Base-by-base conservation (phyloP, 2,113 vertebrate genomes). In the Callipepla squamata region DNA sequence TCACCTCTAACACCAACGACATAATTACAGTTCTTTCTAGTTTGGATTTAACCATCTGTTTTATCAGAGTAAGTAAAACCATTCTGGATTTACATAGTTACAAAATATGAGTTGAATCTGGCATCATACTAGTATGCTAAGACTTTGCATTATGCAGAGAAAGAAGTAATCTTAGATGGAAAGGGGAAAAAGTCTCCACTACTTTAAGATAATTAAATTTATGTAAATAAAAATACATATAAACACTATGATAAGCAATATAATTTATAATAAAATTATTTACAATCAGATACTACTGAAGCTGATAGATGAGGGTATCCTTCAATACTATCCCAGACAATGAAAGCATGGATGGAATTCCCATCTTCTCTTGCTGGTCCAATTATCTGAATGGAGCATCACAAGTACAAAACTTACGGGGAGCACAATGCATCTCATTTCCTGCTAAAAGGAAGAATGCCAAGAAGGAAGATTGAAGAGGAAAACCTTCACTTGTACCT, bases 1-100 rank as follows among this genome's bases (percentile, higher is more conserved):
- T 90, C 75, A 82, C 45, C 84, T 85, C 85, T 85, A 75, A 81
- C 68, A 91, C 55, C 0, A 4, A 44, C 83, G 80, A 90, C 87
- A 73, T 57, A 92, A 95, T 90, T 94, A 90, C 85, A 62, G 51
- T 53, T 91, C 90, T 91, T 66, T 69, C 80, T 84, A 72, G 72
- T 57, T 72, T 78, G 73, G 72, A 28, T 91, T 90, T 93, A 63
- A 69, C 79, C 90, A 85, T 86, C 92, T 95, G 91, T 88, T 94
- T 92, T 85, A 91, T 74, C 76, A 72, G 38, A 61, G 79, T 90
- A 90, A 92, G 79, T 91, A 90, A 87, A 94, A 57, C 17, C 57
- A 94, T 89, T 89, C 73, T 58, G 73, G 82, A 78, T 88, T 91
- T 80, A 91, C 10, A 9, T 85, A 44, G 45, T 48, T 68, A 82